Conservation (phyloP, 2,888 invertebrate species). For the Morpho achilles region DNA sequence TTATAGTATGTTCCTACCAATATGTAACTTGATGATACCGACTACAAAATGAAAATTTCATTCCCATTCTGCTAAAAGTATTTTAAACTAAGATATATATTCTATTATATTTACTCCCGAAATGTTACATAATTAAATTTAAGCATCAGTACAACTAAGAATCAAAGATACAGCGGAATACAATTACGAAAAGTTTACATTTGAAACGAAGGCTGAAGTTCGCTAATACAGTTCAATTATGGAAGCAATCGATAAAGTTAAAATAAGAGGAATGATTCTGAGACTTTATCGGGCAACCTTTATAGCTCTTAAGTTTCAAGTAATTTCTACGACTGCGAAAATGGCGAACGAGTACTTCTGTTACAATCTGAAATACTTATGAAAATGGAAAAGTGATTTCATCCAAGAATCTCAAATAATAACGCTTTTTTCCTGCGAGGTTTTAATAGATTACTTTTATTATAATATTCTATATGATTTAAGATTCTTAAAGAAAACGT, state of each 20-base stretch:
- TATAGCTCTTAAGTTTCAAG: slow-evolving; percentile 19
- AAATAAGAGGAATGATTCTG: slow-evolving; percentile 18
- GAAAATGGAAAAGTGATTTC: slow-evolving; percentile 10
- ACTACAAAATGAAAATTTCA: no score
- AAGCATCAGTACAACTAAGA: not conserved
- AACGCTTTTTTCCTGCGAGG: not conserved
- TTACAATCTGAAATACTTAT: slow-evolving; percentile 12
- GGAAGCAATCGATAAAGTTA: slow-evolving; percentile 23
- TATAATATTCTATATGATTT: not conserved
- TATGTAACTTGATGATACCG: no score
- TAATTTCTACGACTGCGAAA: slow-evolving; percentile 14
- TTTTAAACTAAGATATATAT: no score
- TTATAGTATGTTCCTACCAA: no score
- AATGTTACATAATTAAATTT: no score
- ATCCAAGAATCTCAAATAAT: slow-evolving; percentile 3
- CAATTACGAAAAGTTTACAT: slow-evolving; percentile 14
- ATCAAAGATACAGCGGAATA: slow-evolving; percentile 10
- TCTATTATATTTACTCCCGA: no score
- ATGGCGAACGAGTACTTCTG: slow-evolving; percentile 13
- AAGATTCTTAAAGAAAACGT: no score
- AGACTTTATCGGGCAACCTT: slow-evolving; percentile 16
- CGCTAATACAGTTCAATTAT: slow-evolving; percentile 20
- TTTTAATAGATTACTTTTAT: not conserved
- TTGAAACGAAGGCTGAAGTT: slow-evolving; percentile 16
- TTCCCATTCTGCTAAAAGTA: no score